Conservation (phyloP, 2,888 invertebrate species). For the Dynastes tityus region DNA sequence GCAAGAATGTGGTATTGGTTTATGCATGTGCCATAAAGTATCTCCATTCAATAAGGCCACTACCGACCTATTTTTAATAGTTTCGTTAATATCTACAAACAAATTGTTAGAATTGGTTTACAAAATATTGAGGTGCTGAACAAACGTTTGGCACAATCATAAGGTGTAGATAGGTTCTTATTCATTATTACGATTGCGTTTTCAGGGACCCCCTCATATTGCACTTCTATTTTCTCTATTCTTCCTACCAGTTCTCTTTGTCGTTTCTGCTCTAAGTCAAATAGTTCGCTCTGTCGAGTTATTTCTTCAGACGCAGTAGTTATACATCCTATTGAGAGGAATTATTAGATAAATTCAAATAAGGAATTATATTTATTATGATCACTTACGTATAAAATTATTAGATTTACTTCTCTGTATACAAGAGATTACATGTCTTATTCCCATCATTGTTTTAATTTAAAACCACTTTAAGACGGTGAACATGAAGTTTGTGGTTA, state of each 20-base stretch:
- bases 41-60: conserved; percentile 87
- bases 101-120: conserved; percentile 29
- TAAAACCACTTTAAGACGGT: background rate
- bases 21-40: conserved; percentile 93
- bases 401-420: conserved; percentile 21
- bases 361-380: background rate
- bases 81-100: conserved; percentile 82
- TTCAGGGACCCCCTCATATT: conserved; percentile 83
- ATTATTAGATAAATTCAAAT: too few species aligned
- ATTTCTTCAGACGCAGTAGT: conserved; percentile 64
- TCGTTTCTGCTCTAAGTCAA: conserved; percentile 82
- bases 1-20: conserved; percentile 82
- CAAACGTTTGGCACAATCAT: conserved; percentile 92
- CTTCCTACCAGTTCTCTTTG: conserved; percentile 85
- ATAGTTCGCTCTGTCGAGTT: conserved; percentile 80
- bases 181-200: conserved; percentile 90
- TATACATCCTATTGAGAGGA: conserved; percentile 55
- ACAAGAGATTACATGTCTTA: conserved; percentile 27
- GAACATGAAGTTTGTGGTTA: too few species aligned
- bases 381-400: conserved; percentile 16
- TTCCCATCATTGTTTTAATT: conserved; percentile 22
- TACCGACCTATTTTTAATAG: conserved; percentile 80
- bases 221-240: conserved; percentile 92
- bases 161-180: conserved; percentile 91
- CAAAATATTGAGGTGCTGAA: conserved; percentile 11